Conservation (phyloP, 2,113 vertebrate genomes). For the Rhodinocichla rosea region DNA sequence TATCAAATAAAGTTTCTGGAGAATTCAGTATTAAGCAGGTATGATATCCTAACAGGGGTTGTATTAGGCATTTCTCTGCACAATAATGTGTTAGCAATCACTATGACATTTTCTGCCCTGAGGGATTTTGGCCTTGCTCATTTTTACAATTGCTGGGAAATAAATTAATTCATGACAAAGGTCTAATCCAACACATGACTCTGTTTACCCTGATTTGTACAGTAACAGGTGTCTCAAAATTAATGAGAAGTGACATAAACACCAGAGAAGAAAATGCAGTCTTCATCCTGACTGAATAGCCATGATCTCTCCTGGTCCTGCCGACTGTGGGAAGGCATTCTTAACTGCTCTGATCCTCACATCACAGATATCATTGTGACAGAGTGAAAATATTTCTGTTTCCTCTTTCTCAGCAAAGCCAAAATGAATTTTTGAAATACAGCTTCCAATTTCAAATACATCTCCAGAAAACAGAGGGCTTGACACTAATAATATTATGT, state of each 20-base stretch:
- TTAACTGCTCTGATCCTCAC: background rate
- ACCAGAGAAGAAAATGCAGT: slow-evolving; percentile 68
- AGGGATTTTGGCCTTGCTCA: slow-evolving; percentile 75
- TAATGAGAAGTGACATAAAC: slow-evolving; percentile 76
- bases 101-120: slow-evolving; percentile 86
- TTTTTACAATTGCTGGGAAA: slow-evolving; percentile 73
- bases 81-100: slow-evolving; percentile 84
- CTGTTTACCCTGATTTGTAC: slow-evolving; percentile 74
- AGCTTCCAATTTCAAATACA: background rate
- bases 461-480: background rate
- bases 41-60: slow-evolving; percentile 89
- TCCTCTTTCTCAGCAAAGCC: background rate
- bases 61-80: slow-evolving; percentile 81
- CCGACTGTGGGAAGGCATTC: background rate
- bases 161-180: slow-evolving; percentile 79
- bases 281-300: slow-evolving; percentile 63
- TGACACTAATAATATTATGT: background rate
- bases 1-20: slow-evolving; percentile 87
- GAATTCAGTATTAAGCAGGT: slow-evolving; percentile 87
- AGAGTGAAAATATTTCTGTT: background rate
- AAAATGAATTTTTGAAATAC: background rate
- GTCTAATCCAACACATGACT: slow-evolving; percentile 76
- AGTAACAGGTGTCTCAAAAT: slow-evolving; percentile 72
- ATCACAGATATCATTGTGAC: background rate
- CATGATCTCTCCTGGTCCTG: slow-evolving; percentile 21